These are phyloP conservation scores for Chrysemys picta DNA, from an alignment of 2,113 vertebrate species.

Conservation along the genomic window DNA sequence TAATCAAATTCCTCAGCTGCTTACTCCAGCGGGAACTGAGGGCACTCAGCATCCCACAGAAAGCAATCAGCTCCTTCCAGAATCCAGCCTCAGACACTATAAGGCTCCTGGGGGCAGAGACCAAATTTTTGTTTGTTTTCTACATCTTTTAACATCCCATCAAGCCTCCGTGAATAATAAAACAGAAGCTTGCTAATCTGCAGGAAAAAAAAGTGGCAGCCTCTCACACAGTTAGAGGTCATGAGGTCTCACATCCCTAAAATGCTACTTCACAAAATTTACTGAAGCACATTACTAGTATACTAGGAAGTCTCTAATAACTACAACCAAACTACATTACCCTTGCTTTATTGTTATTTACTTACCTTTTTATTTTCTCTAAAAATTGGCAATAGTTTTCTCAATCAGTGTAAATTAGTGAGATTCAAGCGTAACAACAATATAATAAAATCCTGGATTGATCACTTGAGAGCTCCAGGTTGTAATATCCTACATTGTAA, in stretches of 20 bases:
- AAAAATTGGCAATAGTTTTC: background rate
- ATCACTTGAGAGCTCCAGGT: background rate
- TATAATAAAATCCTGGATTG: accelerated
- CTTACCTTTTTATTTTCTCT: background rate
- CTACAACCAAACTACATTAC: background rate
- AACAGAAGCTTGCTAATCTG: background rate
- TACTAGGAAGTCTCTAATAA: background rate
- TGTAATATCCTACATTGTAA: background rate
- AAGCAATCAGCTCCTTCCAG: background rate
- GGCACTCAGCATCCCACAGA: background rate
- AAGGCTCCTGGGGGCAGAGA: background rate
- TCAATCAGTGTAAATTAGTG: background rate
- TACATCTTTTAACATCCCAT: background rate
- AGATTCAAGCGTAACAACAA: background rate
- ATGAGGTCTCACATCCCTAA: background rate
- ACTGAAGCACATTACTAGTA: too few species aligned
- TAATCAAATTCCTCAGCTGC: background rate
- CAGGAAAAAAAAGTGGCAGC: background rate
- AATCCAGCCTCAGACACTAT: background rate
- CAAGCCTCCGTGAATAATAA: background rate
- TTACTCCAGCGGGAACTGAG: background rate
- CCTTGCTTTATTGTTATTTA: background rate
- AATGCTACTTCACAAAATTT: background rate
- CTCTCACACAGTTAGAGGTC: background rate
- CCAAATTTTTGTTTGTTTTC: background rate